Evolutionary conservation across 2,888 invertebrate genomes (phyloP), one percentile per base, ranked within the genome.

Genomic region (Diachrysia chrysitis): DNA sequence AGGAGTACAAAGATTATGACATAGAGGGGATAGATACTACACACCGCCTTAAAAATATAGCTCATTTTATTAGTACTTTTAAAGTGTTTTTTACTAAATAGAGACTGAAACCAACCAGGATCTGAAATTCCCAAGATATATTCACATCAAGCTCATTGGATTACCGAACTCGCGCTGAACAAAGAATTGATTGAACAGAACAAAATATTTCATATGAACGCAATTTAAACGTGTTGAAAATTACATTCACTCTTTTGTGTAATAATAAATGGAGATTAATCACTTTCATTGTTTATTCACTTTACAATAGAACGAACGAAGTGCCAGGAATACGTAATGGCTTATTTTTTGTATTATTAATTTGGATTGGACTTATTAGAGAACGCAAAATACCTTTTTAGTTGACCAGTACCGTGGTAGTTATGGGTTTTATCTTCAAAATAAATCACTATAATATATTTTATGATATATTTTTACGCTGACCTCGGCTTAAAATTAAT

Each of bases 161-260:
- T 67, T 64, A 67, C 63, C 58, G 58, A 32, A 23, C 57, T n/a
- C 58, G 42, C 42, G 60, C 58, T 23, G 55, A 58, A 69, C 58
- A 69, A 72, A 78, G 57, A 69, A 55, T 63, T 80, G 67, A 69
- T 80, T 72, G 73, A 42, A 65, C 68, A 56, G 53, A 12, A 61
- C 57, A 58, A n/a, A 61, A 76, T 78, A 77, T 65, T 62, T 60
- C 42, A 66, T n/a, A 42, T n/a, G n/a, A 5, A 51, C 58, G 12
- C 21, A 53, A 17, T 55, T 72, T 62, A 56, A 76, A 69, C 64
- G 32, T 32, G 51, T 14, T 53, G 67, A 66, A 67, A 72, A 72
- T 69, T 76, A 9, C 55, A 17, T 29, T 35, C 25, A 55, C 58
- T 51, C 46, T 56, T 32, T 42, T 42, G 42, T 42, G 42, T 42